These are phyloP conservation scores for Eciton burchellii DNA, from an alignment of 1,140 invertebrate genomes.

Conservation along the genomic window DNA sequence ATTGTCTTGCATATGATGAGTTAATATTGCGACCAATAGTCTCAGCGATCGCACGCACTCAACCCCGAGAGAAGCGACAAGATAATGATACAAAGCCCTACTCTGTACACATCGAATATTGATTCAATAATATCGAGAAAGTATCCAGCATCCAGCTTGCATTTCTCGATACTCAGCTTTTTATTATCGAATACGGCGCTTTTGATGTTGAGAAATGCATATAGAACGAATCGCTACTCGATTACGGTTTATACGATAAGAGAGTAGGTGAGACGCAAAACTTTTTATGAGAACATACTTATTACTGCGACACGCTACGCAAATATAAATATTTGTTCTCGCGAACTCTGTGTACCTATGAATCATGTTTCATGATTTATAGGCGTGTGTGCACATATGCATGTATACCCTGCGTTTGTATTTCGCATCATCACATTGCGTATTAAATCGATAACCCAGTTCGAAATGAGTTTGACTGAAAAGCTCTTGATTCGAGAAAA, in stretches of 20 bases:
- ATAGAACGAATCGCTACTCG: not conserved
- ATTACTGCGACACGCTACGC: too few relatives aligned
- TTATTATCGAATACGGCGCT: not conserved
- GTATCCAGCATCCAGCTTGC: not conserved
- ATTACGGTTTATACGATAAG: not conserved
- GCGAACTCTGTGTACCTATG: not conserved
- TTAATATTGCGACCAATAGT: not conserved
- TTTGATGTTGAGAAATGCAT: constrained; percentile 8
- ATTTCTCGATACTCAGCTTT: not conserved
- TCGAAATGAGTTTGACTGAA: not conserved
- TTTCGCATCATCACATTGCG: constrained; percentile 2
- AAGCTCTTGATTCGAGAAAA: not conserved
- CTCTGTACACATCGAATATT: not conserved
- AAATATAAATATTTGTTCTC: not conserved
- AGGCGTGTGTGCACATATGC: not conserved
- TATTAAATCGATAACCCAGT: constrained; percentile 45
- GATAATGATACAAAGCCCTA: constrained; percentile 23
- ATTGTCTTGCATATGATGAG: constrained; percentile 20
- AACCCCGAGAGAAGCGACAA: not conserved
- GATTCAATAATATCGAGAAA: constrained; percentile 21
- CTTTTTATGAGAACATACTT: not conserved
- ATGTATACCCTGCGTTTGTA: too few relatives aligned
- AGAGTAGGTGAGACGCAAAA: not conserved
- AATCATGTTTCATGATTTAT: constrained; percentile 13
- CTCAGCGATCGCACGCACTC: not conserved